Conservation (phyloP, 2,888 invertebrate species). For the Osmoderma eremita region DNA sequence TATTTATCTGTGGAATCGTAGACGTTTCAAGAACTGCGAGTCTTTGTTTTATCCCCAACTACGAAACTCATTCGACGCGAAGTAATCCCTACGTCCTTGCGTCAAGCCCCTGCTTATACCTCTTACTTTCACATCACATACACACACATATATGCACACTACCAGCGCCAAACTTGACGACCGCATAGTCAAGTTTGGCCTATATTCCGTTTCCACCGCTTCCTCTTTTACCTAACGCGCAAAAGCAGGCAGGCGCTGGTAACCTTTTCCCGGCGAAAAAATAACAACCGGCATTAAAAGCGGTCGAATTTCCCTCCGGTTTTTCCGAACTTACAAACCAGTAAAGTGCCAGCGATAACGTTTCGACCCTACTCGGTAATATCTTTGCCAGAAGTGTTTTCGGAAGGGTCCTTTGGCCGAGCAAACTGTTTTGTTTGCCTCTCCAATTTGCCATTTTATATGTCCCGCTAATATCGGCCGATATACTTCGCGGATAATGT, state of each 20-base stretch:
- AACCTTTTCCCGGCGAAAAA: neutral
- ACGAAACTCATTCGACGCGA: too few species aligned
- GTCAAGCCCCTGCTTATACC: too few species aligned
- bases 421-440: constrained; percentile 16
- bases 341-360: constrained; percentile 14
- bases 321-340: neutral
- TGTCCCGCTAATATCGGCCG: neutral
- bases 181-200: neutral
- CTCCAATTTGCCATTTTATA: neutral
- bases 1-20: too few species aligned
- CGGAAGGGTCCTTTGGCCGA: neutral
- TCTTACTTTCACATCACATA: too few species aligned
- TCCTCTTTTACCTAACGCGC: neutral
- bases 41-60: too few species aligned
- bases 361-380: neutral
- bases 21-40: too few species aligned
- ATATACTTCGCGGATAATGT: neutral
- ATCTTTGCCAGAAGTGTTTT: constrained; percentile 17
- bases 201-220: neutral
- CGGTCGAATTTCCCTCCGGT: neutral
- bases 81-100: too few species aligned
- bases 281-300: constrained; percentile 14
- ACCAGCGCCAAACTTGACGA: neutral
- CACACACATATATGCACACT: too few species aligned
- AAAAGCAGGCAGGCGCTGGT: neutral